These are phyloP conservation scores for Hormiphora californensis DNA, from an alignment of 37 sponge, comb jelly and placozoan species.

Conservation along the genomic window DNA sequence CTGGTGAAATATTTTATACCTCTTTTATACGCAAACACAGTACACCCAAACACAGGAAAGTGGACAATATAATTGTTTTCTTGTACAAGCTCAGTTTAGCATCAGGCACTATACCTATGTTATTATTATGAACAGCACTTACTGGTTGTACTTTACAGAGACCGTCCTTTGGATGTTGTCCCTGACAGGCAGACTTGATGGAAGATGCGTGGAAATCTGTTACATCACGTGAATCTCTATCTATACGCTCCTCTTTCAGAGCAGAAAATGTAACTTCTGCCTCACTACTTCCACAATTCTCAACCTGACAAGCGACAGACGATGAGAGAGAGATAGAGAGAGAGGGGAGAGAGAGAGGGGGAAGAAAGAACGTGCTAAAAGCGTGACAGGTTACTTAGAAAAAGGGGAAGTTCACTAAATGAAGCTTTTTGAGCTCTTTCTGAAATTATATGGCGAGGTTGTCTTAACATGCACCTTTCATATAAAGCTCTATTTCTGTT, in stretches of 20 bases:
- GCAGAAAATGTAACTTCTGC: background rate
- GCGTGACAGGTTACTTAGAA: no score
- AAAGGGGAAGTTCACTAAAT: no score
- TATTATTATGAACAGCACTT: background rate
- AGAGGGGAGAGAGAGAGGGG: no score
- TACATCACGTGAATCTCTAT: background rate
- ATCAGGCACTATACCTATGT: background rate
- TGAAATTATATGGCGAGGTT: no score
- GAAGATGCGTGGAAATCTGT: background rate
- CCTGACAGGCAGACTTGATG: background rate
- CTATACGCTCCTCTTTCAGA: background rate
- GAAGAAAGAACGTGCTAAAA: no score
- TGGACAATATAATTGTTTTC: background rate
- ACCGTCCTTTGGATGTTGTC: background rate
- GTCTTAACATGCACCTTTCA: no score
- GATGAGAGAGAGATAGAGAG: no score
- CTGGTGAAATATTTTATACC: no score
- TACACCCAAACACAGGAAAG: no score
- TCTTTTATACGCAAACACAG: no score
- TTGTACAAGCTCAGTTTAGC: background rate
- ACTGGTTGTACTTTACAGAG: background rate
- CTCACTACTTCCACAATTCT: background rate
- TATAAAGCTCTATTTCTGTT: no score
- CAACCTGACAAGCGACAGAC: background rate
- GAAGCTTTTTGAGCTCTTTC: no score